A percentile compares a stretch with the other conserved stretches of the same genome.
These are phyloP conservation scores for Melozone crissalis DNA, from an alignment of 2,113 vertebrate genomes.

Conservation along the genomic window DNA sequence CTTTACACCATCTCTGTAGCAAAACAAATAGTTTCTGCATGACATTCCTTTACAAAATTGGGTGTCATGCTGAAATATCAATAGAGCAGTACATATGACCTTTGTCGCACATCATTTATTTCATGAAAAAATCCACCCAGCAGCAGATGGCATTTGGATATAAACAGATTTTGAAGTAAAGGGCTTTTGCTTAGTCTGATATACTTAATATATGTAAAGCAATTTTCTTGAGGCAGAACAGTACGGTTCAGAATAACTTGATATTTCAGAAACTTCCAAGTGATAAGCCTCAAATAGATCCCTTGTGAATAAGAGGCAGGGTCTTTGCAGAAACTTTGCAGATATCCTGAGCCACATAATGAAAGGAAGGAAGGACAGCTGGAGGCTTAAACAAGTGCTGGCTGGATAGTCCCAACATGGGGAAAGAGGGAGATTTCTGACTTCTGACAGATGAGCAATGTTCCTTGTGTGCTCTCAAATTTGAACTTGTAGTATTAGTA, in stretches of 20 bases:
- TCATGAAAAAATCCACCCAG: neutral
- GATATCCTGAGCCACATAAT: neutral
- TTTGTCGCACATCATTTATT: neutral
- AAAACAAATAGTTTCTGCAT: neutral
- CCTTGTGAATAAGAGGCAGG: neutral
- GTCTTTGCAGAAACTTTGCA: neutral
- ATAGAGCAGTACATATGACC: conserved; percentile 5
- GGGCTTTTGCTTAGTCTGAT: conserved; percentile 18
- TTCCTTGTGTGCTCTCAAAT: neutral
- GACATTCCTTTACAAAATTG: neutral
- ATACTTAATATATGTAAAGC: conserved; percentile 32
- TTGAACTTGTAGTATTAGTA: neutral
- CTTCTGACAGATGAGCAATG: neutral
- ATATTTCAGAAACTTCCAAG: conserved; percentile 33
- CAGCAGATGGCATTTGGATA: conserved; percentile 50
- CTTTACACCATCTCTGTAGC: neutral
- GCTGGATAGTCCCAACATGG: neutral
- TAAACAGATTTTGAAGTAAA: conserved; percentile 54
- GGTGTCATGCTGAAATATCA: conserved; percentile 18
- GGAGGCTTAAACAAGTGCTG: neutral
- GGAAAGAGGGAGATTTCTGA: neutral
- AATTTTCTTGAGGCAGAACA: conserved; percentile 33
- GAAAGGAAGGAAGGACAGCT: neutral
- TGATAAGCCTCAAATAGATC: conserved; percentile 12
- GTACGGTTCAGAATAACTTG: conserved; percentile 29